Evolutionary conservation across 2,797 vertebrate genomes (phyloP), one percentile per base, ranked within the genome.

Genomic region (Dromococcyx pavoninus): DNA sequence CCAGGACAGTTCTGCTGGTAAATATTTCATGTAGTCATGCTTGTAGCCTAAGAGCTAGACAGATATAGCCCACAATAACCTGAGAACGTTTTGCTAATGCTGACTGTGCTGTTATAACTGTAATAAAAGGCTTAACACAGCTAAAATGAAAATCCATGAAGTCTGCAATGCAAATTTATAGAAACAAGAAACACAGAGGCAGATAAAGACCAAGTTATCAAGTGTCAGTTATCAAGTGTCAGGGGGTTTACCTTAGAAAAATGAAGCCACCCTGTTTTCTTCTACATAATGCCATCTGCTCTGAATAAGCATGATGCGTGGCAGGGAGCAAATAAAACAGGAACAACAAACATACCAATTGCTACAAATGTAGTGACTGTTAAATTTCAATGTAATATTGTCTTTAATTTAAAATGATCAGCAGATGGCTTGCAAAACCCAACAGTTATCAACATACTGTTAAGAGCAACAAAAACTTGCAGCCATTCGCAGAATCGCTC

Each of bases 241-340:
- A 67, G 37, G 76, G 70, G 46, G 17, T 90, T 96, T 82, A 46
- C 72, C 33, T 69, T 17, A 44, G 46, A 54, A 88, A 88, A 94
- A 93, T 71, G 12, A 91, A 92, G 72, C 67, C 51, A 77, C 88
- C 35, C 62, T 83, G 44, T 53, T 71, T 18, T 86, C 58, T 81
- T 72, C 74, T 41, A 57, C 33, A 39, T 13, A 8, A 64, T 57
- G 54, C 48, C 66, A 86, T 91, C 72, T 84, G 60, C 57, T 89
- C 33, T 70, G 60, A 93, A 64, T 88, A 95, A 86, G 53, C 66
- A 74, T n/a, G 35, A 82, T 35, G 27, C 33, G 58, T 17, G 28
- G 39, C 9, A 32, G 17, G 23, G 17, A 17, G 23, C 27, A 51
- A 53, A 48, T 15, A 51, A 41, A 84, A 84, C 9, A 58, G 61